A percentile compares a stretch with the other conserved stretches of the same genome.
Conservation (phyloP, 1,140 invertebrate genomes). For the Drosophila saltans region DNA sequence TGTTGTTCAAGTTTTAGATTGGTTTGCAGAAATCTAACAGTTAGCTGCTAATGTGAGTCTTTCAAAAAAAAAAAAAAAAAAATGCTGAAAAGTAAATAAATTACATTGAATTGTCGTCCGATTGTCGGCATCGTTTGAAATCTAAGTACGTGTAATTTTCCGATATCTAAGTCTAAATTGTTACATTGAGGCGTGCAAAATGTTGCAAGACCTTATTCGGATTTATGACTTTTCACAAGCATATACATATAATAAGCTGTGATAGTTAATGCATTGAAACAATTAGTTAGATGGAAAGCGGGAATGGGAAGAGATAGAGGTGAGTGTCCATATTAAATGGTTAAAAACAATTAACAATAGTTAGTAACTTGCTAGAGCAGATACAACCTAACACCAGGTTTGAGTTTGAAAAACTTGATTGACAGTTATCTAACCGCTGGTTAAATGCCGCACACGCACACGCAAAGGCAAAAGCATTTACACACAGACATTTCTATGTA, state of each 20-base stretch:
- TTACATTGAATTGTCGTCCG: slow-evolving; percentile 67
- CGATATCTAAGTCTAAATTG: background rate
- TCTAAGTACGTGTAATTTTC: background rate
- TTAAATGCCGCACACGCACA: slow-evolving; percentile 10
- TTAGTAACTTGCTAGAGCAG: background rate
- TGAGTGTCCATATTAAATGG: background rate
- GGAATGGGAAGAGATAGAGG: background rate
- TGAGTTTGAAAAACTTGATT: slow-evolving; percentile 41
- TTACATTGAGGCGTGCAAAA: slow-evolving; percentile 11
- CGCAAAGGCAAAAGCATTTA: background rate
- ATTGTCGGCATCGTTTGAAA: slow-evolving; percentile 35
- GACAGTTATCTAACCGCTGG: slow-evolving; percentile 53
- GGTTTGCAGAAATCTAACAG: slow-evolving; percentile 63
- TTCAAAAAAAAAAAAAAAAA: slow-evolving; percentile 42
- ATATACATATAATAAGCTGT: background rate
- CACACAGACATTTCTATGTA: background rate
- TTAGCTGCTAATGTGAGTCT: slow-evolving; percentile 55
- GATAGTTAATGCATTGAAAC: background rate
- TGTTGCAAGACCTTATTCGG: slow-evolving; percentile 28
- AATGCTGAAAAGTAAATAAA: slow-evolving; percentile 65
- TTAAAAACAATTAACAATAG: slow-evolving; percentile 8
- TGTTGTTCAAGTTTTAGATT: background rate
- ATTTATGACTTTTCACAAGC: background rate
- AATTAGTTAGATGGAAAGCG: background rate
- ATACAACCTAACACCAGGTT: slow-evolving; percentile 35